These are phyloP conservation scores for Pectinophora gossypiella DNA, from an alignment of 1,140 invertebrate genomes.

Conservation along the genomic window DNA sequence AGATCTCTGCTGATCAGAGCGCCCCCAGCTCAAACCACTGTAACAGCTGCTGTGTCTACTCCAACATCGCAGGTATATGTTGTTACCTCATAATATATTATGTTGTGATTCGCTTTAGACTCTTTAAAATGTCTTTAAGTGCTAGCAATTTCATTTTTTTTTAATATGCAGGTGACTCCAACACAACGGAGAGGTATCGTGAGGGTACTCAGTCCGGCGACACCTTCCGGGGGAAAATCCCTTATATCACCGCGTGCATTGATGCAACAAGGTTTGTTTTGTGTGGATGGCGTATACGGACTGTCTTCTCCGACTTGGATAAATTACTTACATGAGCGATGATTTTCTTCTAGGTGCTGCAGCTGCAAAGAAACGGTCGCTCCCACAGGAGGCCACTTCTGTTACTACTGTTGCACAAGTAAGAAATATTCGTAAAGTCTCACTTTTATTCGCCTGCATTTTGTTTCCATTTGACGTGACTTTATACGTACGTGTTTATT, in stretches of 20 bases:
- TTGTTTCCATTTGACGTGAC: no score
- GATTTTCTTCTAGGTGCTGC: constrained; percentile 29
- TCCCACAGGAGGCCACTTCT: constrained; percentile 33
- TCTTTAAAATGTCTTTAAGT: no score
- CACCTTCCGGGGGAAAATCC: constrained; percentile 57
- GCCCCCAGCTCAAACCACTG: neutral
- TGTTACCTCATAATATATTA: no score
- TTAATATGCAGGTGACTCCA: constrained; percentile 7
- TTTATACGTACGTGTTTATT: constrained; percentile 4
- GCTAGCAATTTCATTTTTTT: neutral
- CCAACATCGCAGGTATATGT: no score
- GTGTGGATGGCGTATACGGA: no score
- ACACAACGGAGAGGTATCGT: constrained; percentile 49
- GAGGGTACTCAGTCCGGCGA: constrained; percentile 58
- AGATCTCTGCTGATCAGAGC: neutral
- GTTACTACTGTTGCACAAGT: constrained; percentile 52
- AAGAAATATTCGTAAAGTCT: constrained; percentile 1
- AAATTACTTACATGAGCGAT: no score
- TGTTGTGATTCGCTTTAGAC: no score
- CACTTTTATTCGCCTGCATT: no score
- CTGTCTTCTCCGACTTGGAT: no score
- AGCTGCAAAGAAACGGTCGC: constrained; percentile 40
- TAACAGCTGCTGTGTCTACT: neutral
- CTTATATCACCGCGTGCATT: constrained; percentile 59
- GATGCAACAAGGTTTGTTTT: constrained; percentile 48